Evolutionary conservation across 2,797 vertebrate species (phyloP).

Genomic region (Ptychadena robeensis): DNA sequence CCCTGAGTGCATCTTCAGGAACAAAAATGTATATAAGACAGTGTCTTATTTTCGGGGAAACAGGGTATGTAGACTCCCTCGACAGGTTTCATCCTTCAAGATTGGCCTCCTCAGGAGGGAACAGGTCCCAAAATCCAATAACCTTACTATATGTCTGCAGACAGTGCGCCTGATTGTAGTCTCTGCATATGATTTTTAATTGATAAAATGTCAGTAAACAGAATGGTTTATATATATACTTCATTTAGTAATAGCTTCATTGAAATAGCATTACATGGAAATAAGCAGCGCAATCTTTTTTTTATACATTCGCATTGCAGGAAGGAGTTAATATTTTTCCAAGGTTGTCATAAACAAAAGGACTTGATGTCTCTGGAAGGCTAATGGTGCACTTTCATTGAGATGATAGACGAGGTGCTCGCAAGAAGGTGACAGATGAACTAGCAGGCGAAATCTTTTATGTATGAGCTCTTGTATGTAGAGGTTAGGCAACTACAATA

Average conservation of each 20-base stretch:
- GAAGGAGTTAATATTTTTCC: slow-evolving; percentile 22
- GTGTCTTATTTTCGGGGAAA: too few species aligned
- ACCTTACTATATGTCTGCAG: too few species aligned
- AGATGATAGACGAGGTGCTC: slow-evolving; percentile 49
- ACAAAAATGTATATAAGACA: too few species aligned
- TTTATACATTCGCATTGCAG: neutral
- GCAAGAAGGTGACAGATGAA: slow-evolving; percentile 50
- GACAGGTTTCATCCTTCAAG: too few species aligned
- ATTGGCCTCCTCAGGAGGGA: too few species aligned
- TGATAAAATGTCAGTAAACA: slow-evolving; percentile 9
- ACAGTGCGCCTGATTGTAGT: too few species aligned
- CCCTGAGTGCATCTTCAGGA: too few species aligned
- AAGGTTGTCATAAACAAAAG: slow-evolving; percentile 51
- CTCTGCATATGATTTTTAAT: neutral
- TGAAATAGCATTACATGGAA: neutral
- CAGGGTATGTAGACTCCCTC: too few species aligned
- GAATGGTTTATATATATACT: too few species aligned
- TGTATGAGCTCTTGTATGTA: slow-evolving; percentile 48
- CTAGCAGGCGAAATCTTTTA: slow-evolving; percentile 50
- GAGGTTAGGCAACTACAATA: slow-evolving; percentile 47
- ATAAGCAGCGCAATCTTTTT: neutral
- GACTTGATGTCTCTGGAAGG: slow-evolving; percentile 24
- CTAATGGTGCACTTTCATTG: slow-evolving; percentile 52
- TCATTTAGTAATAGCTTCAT: neutral
- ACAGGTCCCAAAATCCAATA: too few species aligned